A percentile compares a stretch with the other conserved stretches of the same genome.
Evolutionary conservation across 2,888 invertebrate genomes (phyloP).

Genomic region (Pardosa pseudoannulata): DNA sequence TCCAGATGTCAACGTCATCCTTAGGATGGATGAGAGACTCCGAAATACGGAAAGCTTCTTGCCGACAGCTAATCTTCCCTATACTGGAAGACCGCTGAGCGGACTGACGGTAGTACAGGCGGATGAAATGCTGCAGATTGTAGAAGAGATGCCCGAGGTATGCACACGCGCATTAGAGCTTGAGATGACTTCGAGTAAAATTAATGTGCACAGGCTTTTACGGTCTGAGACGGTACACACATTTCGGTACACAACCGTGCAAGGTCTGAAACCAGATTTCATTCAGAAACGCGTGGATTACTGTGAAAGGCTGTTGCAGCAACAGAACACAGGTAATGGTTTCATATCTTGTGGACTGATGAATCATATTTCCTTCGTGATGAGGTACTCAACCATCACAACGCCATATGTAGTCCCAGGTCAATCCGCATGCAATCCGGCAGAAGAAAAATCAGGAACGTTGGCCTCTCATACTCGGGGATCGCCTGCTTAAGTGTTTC

Average conservation of each 20-base stretch:
- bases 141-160: conserved; percentile 2
- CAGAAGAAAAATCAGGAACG: neutral
- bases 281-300: too few relatives aligned
- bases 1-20: neutral
- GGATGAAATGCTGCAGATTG: neutral
- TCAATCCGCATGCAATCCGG: neutral
- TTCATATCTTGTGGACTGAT: neutral
- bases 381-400: neutral
- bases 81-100: neutral
- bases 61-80: neutral
- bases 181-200: neutral
- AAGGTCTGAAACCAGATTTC: too few relatives aligned
- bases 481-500: neutral
- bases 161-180: neutral
- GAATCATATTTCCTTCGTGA: neutral
- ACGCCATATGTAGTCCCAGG: neutral
- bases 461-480: neutral
- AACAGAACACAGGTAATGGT: neutral
- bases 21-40: neutral
- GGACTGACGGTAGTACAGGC: neutral
- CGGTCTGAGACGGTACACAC: neutral
- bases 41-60: neutral
- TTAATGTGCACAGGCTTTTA: neutral
- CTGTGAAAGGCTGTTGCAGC: neutral
- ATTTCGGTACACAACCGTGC: too few relatives aligned